Percentiles rank a stretch among this genome's conserved stretches.
These are phyloP conservation scores for Sclerodermus sp. DNA, from an alignment of 2,888 invertebrate species.

Conservation along the genomic window DNA sequence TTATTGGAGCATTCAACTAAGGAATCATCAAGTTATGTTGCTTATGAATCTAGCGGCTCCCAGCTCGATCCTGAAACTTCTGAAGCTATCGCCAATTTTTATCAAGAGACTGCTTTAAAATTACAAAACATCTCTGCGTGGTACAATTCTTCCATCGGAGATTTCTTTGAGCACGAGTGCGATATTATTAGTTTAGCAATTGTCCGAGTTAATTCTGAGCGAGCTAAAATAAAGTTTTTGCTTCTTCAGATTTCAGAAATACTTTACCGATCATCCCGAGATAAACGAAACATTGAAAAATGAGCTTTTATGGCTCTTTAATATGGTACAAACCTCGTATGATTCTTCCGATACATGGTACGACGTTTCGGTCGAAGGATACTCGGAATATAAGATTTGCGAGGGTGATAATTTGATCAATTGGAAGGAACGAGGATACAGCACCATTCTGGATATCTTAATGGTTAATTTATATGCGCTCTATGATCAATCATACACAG, in stretches of 20 bases:
- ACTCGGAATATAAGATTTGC: constrained; percentile 4
- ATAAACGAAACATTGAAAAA: constrained; percentile 17
- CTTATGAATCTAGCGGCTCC: too few species aligned
- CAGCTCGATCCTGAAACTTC: constrained; percentile 5
- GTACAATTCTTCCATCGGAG: constrained; percentile 38
- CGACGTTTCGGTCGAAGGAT: constrained; percentile 14
- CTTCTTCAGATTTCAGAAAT: constrained; percentile 18
- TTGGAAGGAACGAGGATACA: constrained; percentile 43
- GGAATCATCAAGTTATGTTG: background rate
- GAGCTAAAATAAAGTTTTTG: too few species aligned
- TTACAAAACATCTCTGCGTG: background rate
- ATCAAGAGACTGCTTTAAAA: background rate
- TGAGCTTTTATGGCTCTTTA: constrained; percentile 16
- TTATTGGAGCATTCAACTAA: constrained; percentile 22
- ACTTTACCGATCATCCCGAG: constrained; percentile 21
- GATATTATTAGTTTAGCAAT: background rate
- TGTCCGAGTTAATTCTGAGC: too few species aligned
- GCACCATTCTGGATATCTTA: constrained; percentile 42
- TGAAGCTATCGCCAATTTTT: background rate
- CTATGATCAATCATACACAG: too few species aligned
- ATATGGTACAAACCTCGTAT: constrained; percentile 10
- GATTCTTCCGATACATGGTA: constrained; percentile 33
- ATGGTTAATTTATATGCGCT: constrained; percentile 33
- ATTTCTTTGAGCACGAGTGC: constrained; percentile 39
- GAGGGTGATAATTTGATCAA: constrained; percentile 32